phyloP scores from a whole-genome alignment of 2,797 vertebrate species.

The Buphagus erythrorhynchus region DNA sequence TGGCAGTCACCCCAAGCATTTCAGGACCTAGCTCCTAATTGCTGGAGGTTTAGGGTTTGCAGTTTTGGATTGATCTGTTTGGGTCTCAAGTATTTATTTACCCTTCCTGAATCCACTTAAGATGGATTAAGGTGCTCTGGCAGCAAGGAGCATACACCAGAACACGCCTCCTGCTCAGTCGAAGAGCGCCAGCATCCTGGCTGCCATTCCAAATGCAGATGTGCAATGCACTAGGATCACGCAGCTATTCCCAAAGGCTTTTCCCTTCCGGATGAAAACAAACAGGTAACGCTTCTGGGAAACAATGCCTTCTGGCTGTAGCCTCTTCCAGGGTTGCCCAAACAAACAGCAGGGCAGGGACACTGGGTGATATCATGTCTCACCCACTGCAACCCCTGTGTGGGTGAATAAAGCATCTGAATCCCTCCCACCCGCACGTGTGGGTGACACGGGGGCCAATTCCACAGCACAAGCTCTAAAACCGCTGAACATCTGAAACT shows the following conservation, averaged over 20 bases:
- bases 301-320: background rate
- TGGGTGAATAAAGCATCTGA: background rate
- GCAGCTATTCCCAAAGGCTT: rapidly evolving
- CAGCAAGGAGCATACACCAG: background rate
- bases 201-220: background rate
- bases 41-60: background rate
- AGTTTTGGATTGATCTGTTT: background rate
- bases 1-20: background rate
- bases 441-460: rapidly evolving
- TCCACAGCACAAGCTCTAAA: background rate
- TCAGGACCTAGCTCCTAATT: background rate
- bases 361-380: background rate
- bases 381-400: background rate
- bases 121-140: background rate
- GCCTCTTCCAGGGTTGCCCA: background rate
- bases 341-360: background rate
- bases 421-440: rapidly evolving
- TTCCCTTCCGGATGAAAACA: background rate
- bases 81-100: background rate
- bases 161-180: rapidly evolving
- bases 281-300: rapidly evolving
- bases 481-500: rapidly evolving
- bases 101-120: background rate
- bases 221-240: rapidly evolving
- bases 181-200: background rate